phyloP scores from a whole-genome alignment of 2,113 vertebrate species.

The Poecile atricapillus region DNA sequence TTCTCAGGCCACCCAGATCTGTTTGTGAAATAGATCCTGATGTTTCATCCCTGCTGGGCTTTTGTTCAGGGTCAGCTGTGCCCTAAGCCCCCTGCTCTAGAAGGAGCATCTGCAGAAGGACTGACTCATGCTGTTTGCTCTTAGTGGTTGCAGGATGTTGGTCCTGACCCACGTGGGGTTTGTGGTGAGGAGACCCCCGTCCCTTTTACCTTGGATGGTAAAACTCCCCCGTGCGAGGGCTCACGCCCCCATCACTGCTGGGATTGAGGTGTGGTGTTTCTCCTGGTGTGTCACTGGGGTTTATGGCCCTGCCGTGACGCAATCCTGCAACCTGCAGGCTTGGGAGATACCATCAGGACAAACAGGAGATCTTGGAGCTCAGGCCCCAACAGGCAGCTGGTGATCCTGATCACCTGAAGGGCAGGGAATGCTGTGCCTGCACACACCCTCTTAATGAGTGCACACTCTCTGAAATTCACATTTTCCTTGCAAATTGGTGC shows the following conservation, averaged over 20 bases:
- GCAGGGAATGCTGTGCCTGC: conserved; percentile 16
- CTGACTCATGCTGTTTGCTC: rapidly evolving
- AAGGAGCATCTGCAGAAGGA: not conserved
- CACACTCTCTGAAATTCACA: not conserved
- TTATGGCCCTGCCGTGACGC: not conserved
- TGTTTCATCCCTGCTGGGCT: not conserved
- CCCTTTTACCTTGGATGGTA: not conserved
- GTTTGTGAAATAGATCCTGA: not conserved
- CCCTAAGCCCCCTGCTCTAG: not conserved
- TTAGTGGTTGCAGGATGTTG: not conserved
- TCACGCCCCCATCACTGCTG: not conserved
- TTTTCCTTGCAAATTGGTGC: not conserved
- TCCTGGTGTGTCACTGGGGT: not conserved
- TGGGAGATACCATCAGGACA: conserved; percentile 22
- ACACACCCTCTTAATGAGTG: not conserved
- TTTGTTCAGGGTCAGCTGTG: not conserved
- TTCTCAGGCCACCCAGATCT: not conserved
- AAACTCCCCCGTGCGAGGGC: too few relatives aligned
- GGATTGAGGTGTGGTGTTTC: not conserved
- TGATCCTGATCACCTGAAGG: not conserved
- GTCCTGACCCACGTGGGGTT: rapidly evolving
- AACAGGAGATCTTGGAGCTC: not conserved
- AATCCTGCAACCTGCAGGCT: not conserved
- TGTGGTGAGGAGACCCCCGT: not conserved
- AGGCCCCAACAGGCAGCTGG: conserved; percentile 40